Evolutionary conservation across 2,797 vertebrate genomes (phyloP).

Genomic region (Malacoraja senta): DNA sequence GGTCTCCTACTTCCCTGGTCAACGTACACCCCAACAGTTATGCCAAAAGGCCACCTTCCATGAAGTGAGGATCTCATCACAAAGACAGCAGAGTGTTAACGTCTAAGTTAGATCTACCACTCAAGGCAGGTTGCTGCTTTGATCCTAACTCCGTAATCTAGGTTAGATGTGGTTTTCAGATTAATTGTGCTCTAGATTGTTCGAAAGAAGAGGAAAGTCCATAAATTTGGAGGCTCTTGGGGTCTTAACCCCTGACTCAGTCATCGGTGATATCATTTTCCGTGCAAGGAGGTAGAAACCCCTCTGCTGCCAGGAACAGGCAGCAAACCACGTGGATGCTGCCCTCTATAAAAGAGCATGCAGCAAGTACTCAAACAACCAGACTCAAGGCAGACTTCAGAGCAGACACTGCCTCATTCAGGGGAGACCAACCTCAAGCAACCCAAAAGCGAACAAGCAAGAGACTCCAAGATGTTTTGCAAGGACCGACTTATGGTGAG

Average conservation of each 20-base stretch:
- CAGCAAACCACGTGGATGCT: neutral
- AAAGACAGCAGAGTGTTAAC: neutral
- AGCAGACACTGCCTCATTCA: neutral
- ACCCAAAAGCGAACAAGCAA: neutral
- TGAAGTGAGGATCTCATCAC: neutral
- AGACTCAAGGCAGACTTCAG: neutral
- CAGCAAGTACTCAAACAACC: neutral
- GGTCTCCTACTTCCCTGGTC: no score
- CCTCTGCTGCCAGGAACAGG: neutral
- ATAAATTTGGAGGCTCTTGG: neutral
- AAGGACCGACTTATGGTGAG: neutral
- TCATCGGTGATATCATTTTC: constrained; percentile 21
- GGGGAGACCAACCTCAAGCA: no score
- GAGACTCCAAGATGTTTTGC: neutral
- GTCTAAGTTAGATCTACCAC: neutral
- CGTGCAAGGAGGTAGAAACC: neutral
- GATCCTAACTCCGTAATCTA: neutral
- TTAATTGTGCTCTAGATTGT: neutral
- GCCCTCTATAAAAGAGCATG: neutral
- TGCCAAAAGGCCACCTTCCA: neutral
- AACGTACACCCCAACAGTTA: neutral
- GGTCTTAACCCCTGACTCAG: neutral
- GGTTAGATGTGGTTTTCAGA: constrained; percentile 34
- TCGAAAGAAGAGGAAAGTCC: constrained; percentile 25
- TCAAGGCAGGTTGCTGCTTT: no score